Conservation (phyloP, 2,888 invertebrate species). For the Drosophila phalerata region DNA sequence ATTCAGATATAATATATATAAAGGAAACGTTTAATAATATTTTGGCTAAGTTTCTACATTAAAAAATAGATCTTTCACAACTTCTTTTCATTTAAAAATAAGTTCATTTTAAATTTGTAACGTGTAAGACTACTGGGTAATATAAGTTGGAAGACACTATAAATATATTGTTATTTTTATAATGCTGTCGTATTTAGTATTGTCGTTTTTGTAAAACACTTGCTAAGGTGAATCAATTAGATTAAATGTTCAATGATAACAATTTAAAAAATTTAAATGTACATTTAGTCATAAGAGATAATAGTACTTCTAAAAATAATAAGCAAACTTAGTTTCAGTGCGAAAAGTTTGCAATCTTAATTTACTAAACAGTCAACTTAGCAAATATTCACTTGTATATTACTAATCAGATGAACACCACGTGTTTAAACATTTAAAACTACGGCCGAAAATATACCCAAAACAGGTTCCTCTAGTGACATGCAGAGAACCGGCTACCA, state of each 20-base stretch:
- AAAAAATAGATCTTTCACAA: background rate
- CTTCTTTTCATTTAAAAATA: background rate
- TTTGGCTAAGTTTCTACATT: background rate
- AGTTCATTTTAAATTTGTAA: background rate
- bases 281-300: background rate
- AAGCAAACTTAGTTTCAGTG: background rate
- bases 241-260: conserved; percentile 29
- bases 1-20: background rate
- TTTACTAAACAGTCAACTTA: background rate
- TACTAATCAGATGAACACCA: background rate
- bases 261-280: conserved; percentile 1
- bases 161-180: conserved; percentile 1
- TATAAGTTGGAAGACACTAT: too few species aligned
- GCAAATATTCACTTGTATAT: conserved; percentile 2
- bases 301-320: background rate
- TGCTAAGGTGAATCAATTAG: conserved; percentile 1
- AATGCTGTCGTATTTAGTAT: background rate
- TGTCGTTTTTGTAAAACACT: background rate
- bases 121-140: too few species aligned
- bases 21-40: background rate
- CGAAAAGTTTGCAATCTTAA: background rate
- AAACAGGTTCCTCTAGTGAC: conserved; percentile 40
- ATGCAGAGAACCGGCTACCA: conserved; percentile 16
- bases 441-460: conserved; percentile 1
- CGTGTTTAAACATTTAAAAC: conserved; percentile 2